phyloP scores from a whole-genome alignment of 1,140 invertebrate species.

The Drosophila grimshawi region DNA sequence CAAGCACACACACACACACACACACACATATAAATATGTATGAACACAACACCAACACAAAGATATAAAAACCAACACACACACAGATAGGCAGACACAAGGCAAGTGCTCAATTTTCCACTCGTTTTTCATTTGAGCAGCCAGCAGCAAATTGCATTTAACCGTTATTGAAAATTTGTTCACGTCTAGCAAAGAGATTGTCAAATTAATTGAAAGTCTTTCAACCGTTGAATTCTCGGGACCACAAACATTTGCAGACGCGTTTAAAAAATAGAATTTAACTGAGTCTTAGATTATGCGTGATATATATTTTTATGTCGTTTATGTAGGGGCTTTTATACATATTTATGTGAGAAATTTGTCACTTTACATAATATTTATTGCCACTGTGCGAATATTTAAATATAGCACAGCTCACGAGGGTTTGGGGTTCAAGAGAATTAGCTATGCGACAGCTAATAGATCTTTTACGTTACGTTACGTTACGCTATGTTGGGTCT shows the following conservation, averaged over 20 bases:
- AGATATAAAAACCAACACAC: neutral
- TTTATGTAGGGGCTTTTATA: too few relatives aligned
- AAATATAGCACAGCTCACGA: constrained; percentile 28
- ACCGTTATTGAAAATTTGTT: constrained; percentile 69
- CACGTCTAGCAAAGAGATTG: constrained; percentile 67
- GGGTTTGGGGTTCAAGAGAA: neutral
- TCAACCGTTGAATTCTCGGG: constrained; percentile 3
- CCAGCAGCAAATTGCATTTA: constrained; percentile 70
- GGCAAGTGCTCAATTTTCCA: constrained; percentile 12
- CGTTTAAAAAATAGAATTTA: neutral
- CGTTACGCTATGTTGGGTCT: constrained; percentile 46
- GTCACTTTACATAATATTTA: constrained; percentile 18
- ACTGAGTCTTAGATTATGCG: constrained; percentile 3
- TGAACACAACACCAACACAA: neutral
- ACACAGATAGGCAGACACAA: constrained; percentile 18
- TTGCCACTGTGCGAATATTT: constrained; percentile 18
- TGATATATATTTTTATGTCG: neutral
- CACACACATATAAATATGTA: neutral
- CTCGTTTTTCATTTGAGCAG: constrained; percentile 44
- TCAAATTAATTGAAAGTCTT: constrained; percentile 71
- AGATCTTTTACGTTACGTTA: constrained; percentile 35
- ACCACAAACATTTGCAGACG: neutral
- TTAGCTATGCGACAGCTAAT: neutral
- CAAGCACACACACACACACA: constrained; percentile 18
- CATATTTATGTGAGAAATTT: neutral